These are phyloP conservation scores for Ursus arctos DNA, from an alignment of 2,113 vertebrate genomes.

Conservation along the genomic window DNA sequence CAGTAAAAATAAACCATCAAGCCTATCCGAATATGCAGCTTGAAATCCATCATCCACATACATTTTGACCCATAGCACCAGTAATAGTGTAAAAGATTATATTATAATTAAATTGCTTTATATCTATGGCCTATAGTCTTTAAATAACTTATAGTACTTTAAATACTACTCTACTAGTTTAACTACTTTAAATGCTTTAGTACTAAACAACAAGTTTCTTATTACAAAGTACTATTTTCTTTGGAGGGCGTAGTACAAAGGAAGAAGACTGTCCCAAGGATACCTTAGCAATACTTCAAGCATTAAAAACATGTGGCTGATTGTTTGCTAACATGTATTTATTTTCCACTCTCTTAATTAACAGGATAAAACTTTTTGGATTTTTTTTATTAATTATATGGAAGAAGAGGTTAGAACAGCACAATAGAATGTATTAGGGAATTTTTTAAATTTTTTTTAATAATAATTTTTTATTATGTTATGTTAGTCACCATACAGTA, in stretches of 20 bases:
- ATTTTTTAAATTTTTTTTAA: neutral
- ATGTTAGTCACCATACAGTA: too few relatives aligned
- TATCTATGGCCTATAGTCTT: neutral
- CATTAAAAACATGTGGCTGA: neutral
- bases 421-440: neutral
- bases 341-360: neutral
- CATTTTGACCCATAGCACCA: neutral
- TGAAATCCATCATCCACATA: neutral
- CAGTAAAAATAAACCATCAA: neutral
- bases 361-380: neutral
- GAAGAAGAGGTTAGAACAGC: neutral
- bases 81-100: neutral
- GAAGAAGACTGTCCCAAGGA: neutral
- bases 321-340: slow-evolving; percentile 8
- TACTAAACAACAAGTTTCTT: neutral
- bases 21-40: neutral
- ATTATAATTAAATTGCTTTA: neutral
- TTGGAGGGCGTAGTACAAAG: neutral
- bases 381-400: slow-evolving; percentile 50
- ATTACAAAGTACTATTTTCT: neutral
- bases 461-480: too few relatives aligned
- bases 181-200: neutral
- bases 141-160: neutral
- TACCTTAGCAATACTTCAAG: neutral
- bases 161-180: neutral